Conservation (phyloP, 2,888 invertebrate genomes). For the Sussaba pulchella region DNA sequence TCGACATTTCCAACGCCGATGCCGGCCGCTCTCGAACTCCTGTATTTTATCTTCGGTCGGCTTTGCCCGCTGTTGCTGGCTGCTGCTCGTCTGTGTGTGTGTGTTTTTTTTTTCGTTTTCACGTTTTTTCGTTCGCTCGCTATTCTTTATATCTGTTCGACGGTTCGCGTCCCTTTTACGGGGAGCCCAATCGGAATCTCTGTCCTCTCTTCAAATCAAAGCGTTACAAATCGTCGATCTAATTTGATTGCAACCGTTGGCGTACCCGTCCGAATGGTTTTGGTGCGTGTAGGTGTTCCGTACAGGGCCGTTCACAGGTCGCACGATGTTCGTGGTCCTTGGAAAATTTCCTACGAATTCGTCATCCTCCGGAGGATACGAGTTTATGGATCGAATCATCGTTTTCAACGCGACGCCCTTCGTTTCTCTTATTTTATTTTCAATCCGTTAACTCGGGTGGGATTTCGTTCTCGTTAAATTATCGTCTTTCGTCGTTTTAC, state of each 20-base stretch:
- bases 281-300: neutral
- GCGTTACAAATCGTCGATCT: slow-evolving; percentile 57
- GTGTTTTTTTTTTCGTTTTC: slow-evolving; percentile 21
- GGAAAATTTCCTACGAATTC: neutral
- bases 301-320: neutral
- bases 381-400: neutral
- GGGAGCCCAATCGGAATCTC: slow-evolving; percentile 9
- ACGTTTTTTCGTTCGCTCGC: neutral
- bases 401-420: neutral
- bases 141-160: slow-evolving; percentile 29
- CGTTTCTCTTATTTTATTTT: slow-evolving; percentile 2
- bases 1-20: slow-evolving; percentile 42
- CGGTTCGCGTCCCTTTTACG: slow-evolving; percentile 27
- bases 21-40: slow-evolving; percentile 33
- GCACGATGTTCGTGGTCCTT: neutral
- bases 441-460: neutral
- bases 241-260: slow-evolving; percentile 44
- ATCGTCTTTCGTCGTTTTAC: neutral
- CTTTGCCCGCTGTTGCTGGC: slow-evolving; percentile 14
- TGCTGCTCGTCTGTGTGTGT: neutral
- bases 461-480: neutral
- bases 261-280: neutral
- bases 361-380: neutral
- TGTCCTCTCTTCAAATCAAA: slow-evolving; percentile 59
- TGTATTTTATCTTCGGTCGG: slow-evolving; percentile 39